Percentiles rank a stretch among this genome's conserved stretches.
phyloP scores from a whole-genome alignment of 2,113 vertebrate genomes.

The Lampris megalopsis region DNA sequence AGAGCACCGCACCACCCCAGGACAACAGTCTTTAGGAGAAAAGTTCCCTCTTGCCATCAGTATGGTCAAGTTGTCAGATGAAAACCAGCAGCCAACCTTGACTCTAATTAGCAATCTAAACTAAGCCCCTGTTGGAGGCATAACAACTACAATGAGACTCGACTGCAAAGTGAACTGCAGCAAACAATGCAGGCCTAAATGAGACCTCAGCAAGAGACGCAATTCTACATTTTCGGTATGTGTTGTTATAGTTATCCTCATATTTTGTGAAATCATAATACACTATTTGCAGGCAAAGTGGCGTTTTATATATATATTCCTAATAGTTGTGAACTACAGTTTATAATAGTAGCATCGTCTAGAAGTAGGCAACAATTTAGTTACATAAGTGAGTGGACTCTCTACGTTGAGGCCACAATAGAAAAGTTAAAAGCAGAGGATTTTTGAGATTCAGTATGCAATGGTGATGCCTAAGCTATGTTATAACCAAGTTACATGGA shows the following conservation, averaged over 20 bases:
- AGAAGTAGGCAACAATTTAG: conserved; percentile 39
- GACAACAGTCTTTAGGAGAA: background rate
- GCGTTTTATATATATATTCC: conserved; percentile 41
- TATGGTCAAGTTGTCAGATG: conserved; percentile 14
- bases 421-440: conserved; percentile 20
- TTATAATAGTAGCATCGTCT: conserved; percentile 25
- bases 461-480: conserved; percentile 42
- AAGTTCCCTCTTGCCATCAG: background rate
- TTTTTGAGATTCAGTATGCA: conserved; percentile 34
- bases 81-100: background rate
- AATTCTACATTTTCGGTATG: conserved; percentile 1
- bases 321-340: conserved; percentile 30
- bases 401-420: conserved; percentile 19
- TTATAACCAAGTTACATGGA: conserved; percentile 26
- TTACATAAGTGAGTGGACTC: conserved; percentile 33
- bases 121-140: conserved; percentile 28
- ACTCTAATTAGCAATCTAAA: conserved; percentile 21
- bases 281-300: conserved; percentile 38
- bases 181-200: conserved; percentile 39
- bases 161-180: conserved; percentile 37
- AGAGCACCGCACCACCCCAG: background rate
- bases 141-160: conserved; percentile 10
- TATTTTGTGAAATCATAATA: conserved; percentile 2
- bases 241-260: background rate
- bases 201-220: conserved; percentile 32